Conservation (phyloP, 2,888 invertebrate species). For the Sipha maydis region DNA sequence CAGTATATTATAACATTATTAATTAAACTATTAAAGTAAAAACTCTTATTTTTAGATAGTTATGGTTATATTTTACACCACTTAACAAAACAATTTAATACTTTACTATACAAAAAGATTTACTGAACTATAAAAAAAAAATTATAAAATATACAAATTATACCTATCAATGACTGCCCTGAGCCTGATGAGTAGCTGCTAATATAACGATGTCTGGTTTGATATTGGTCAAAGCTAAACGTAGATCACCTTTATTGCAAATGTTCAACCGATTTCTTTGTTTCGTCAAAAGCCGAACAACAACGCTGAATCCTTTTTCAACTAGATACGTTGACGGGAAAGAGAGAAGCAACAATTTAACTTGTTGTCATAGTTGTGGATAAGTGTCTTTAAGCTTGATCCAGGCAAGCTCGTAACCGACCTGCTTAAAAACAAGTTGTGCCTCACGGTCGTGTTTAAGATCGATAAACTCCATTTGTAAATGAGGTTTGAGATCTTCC, state of each 20-base stretch:
- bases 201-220: conserved; percentile 6
- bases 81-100: conserved; percentile 27
- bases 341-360: too few species aligned
- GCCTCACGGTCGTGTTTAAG: conserved; percentile 52
- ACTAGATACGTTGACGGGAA: too few species aligned
- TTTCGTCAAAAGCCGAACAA: conserved; percentile 33
- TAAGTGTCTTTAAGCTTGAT: too few species aligned
- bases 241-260: conserved; percentile 35
- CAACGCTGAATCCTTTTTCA: not conserved
- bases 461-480: conserved; percentile 53
- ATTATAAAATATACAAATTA: conserved; percentile 44
- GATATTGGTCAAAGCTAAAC: conserved; percentile 8
- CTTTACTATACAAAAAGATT: conserved; percentile 20
- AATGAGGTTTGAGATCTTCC: not conserved
- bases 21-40: conserved; percentile 17
- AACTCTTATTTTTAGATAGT: conserved; percentile 28
- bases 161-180: conserved; percentile 46
- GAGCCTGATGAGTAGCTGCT: conserved; percentile 49
- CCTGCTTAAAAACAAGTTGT: conserved; percentile 45
- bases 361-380: too few species aligned
- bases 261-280: conserved; percentile 34
- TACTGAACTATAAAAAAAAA: conserved; percentile 29
- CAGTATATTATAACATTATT: conserved; percentile 4
- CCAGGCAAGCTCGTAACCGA: not conserved
- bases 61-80: conserved; percentile 27